Base-by-base conservation (phyloP, 37 sponge, comb jelly and placozoan genomes). In the Ianthella basta region DNA sequence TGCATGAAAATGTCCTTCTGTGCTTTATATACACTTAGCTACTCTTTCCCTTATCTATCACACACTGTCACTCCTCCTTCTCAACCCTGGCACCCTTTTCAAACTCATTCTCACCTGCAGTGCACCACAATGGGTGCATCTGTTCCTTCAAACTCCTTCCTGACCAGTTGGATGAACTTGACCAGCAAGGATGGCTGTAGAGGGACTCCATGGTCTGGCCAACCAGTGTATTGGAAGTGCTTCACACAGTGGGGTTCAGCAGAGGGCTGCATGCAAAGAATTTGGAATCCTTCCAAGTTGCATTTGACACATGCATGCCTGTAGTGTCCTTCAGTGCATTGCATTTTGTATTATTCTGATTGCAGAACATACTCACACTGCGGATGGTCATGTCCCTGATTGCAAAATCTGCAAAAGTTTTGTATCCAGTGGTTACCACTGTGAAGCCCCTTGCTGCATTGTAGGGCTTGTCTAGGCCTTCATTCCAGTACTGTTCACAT, bases 211-310 rank as follows among this genome's bases (percentile, higher is more conserved):
- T 90, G 82, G 59, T 91, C 88, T 5, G 94, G 94, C 97, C 97
- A 96, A 8, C 85, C 84, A 14, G 82, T 91, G 85, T 82, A 96
- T 59, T 96, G 97, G 82, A 89, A 97, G 63, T 97, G 97, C 56
- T 86, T 85, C 65, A 97, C 34, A 70, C 29, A 70, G 72, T 29
- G 37, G 14, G 72, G 37, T 33, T 70, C 29, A 21, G 38, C n/a
- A 35, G 33, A 36, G 63, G n/a, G 8, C 25, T 61, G n/a, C 4
- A 27, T 1, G 8, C 4, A 44, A 44, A 8, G n/a, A n/a, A n/a
- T n/a, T n/a, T n/a, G n/a, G n/a, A n/a, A n/a, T n/a, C n/a, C n/a
- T n/a, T n/a, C n/a, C n/a, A n/a, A n/a, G n/a, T n/a, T n/a, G n/a
- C n/a, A n/a, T n/a, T n/a, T n/a, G n/a, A n/a, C n/a, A n/a, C n/a